Base-by-base conservation (phyloP, 92 coral and sea anemone genomes). In the Porites lobata region DNA sequence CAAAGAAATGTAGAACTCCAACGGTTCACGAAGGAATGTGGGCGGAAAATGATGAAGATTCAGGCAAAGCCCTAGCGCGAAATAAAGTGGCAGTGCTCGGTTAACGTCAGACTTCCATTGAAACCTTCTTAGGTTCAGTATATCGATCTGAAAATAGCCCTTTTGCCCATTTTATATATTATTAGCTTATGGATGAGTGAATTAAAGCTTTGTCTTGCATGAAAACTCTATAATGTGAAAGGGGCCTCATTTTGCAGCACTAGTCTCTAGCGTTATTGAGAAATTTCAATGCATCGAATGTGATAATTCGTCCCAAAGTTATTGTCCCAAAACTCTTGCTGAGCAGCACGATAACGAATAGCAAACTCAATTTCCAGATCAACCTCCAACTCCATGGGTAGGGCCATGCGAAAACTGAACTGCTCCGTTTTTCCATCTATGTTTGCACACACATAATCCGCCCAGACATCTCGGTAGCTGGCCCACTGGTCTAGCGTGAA, bases 281-380 rank as follows among this genome's bases (percentile, higher is more conserved):
- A 57, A 54, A 57, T 47, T 80, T 65, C 74, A 65, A 50, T 12
- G 68, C 83, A 78, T 56, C 47, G 69, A 18, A 91, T 66, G 6
- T 77, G 81, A 71, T 93, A 93, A 75, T 91, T 93, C 19, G 20
- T 62, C n/a, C 88, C 82, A 9, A 47, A 65, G 66, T 88, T 91
- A 59, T 93, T 93, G 83, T 93, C 96, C 96, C 96, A 93, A 64
- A 87, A 91, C 77, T 93, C 96, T 65, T 66, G 51, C 17, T 88
- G 87, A 9, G 76, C 64, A 17, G 77, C 94, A 20, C 78, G 67
- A 79, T 87, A 93, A 53, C 92, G 80, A 61, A 93, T 63, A 6
- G 96, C 96, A 85, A 93, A 91, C 56, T 93, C 84, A 8, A 94
- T 26, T 72, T 79, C 68, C 21, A 62, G 77, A 47, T 78, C 84